These are phyloP conservation scores for Drosophila nikananu DNA, from an alignment of 1,140 invertebrate species.

Conservation along the genomic window DNA sequence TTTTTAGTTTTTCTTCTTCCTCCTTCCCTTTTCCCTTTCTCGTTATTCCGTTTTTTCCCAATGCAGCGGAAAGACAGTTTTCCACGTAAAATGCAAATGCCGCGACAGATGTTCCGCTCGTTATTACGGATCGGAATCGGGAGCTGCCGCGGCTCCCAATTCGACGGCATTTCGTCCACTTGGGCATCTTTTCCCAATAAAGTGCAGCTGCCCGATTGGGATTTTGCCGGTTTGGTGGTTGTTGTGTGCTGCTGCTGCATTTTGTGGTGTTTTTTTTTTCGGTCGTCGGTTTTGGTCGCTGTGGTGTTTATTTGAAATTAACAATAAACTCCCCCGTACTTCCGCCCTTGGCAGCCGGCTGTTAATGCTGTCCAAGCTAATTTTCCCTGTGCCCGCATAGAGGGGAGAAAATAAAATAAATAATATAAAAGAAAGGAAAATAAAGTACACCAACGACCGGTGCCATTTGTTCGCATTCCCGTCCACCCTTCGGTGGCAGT, in stretches of 20 bases:
- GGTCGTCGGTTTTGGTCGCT: slow-evolving; percentile 14
- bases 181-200: slow-evolving; percentile 32
- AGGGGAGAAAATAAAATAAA: slow-evolving; percentile 29
- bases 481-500: slow-evolving; percentile 13
- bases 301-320: slow-evolving; percentile 57
- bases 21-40: background rate
- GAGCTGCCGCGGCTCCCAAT: slow-evolving; percentile 24
- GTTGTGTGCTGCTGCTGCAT: slow-evolving; percentile 25
- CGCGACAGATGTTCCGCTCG: slow-evolving; percentile 71
- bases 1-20: slow-evolving; percentile 16
- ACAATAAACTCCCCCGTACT: slow-evolving; percentile 46
- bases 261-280: slow-evolving; percentile 29
- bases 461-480: slow-evolving; percentile 40
- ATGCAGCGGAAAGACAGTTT: slow-evolving; percentile 65
- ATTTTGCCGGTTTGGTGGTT: slow-evolving; percentile 57
- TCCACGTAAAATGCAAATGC: slow-evolving; percentile 71
- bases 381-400: slow-evolving; percentile 49
- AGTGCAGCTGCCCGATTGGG: slow-evolving; percentile 61
- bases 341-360: slow-evolving; percentile 36
- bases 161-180: slow-evolving; percentile 39
- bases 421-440: slow-evolving; percentile 10
- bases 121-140: slow-evolving; percentile 51
- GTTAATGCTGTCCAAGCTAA: slow-evolving; percentile 50
- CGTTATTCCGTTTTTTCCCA: slow-evolving; percentile 25
- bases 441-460: slow-evolving; percentile 18